phyloP scores from a whole-genome alignment of 2,113 vertebrate genomes.

The Mustelus asterias region DNA sequence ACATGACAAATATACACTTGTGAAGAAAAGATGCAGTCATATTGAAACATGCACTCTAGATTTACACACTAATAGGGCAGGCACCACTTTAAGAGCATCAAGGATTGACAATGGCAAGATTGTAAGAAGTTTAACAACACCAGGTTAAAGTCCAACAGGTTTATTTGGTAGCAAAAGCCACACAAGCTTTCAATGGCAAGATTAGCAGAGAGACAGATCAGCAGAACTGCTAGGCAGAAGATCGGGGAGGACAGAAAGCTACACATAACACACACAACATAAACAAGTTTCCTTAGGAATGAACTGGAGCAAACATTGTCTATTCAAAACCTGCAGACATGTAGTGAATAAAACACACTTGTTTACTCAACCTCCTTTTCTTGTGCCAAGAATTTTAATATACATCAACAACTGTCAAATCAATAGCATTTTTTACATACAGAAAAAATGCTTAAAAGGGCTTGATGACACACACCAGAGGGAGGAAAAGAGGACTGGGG shows the following conservation, averaged over 20 bases:
- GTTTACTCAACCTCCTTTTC: background rate
- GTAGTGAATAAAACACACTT: background rate
- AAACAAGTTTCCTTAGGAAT: constrained; percentile 1
- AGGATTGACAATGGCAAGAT: background rate
- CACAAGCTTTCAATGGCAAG: background rate
- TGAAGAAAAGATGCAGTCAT: background rate
- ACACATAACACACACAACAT: background rate
- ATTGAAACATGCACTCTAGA: background rate
- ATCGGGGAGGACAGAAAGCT: background rate
- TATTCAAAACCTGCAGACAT: background rate
- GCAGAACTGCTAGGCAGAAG: background rate
- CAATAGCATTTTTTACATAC: background rate
- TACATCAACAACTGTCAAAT: background rate
- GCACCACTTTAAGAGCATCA: background rate
- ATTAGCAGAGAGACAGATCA: constrained; percentile 4
- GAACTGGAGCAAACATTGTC: background rate
- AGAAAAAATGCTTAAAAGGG: background rate
- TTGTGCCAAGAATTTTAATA: background rate
- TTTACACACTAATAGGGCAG: background rate
- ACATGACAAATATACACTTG: background rate
- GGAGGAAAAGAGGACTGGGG: background rate
- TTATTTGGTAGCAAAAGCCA: no score
- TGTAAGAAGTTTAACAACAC: no score
- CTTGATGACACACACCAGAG: background rate
- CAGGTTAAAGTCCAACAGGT: no score